phyloP scores from a whole-genome alignment of 35 echinoderm and acorn worm genomes.

The Heliocidaris tuberculata region DNA sequence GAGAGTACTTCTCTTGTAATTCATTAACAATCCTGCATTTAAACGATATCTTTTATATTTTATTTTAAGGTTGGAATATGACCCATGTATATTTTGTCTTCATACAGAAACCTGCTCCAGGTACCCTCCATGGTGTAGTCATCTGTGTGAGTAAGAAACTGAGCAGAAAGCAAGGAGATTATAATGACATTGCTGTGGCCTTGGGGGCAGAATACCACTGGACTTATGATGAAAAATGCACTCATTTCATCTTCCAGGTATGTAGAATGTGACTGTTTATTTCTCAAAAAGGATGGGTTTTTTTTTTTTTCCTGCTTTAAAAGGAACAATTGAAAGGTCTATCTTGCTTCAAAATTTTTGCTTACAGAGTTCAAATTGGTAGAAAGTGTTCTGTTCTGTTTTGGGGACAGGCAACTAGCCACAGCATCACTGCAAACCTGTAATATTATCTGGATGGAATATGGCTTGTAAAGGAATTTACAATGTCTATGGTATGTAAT shows the following conservation, averaged over 20 bases:
- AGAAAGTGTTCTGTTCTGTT: too few species aligned
- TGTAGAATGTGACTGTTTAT: not conserved
- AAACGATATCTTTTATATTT: too few species aligned
- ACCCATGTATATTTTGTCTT: not conserved
- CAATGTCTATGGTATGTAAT: too few species aligned
- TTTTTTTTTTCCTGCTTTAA: not conserved
- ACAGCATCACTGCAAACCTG: too few species aligned
- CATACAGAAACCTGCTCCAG: conserved; percentile 29
- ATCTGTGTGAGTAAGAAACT: conserved; percentile 87
- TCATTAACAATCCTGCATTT: too few species aligned
- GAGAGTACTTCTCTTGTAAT: too few species aligned
- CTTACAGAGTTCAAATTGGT: too few species aligned
- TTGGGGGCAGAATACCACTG: conserved; percentile 80
- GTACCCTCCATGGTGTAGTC: conserved; percentile 62
- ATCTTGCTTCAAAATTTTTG: not conserved
- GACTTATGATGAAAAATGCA: conserved; percentile 81
- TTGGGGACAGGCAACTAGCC: too few species aligned
- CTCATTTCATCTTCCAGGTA: conserved; percentile 97
- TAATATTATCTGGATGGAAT: too few species aligned
- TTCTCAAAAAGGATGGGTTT: not conserved
- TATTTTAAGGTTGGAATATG: too few species aligned
- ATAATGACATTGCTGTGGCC: conserved; percentile 57
- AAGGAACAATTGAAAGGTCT: not conserved
- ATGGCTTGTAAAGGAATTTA: too few species aligned
- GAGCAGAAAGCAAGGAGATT: conserved; percentile 53